Base-by-base conservation (phyloP, 1,140 invertebrate genomes). In the Lordiphosa mommai region DNA sequence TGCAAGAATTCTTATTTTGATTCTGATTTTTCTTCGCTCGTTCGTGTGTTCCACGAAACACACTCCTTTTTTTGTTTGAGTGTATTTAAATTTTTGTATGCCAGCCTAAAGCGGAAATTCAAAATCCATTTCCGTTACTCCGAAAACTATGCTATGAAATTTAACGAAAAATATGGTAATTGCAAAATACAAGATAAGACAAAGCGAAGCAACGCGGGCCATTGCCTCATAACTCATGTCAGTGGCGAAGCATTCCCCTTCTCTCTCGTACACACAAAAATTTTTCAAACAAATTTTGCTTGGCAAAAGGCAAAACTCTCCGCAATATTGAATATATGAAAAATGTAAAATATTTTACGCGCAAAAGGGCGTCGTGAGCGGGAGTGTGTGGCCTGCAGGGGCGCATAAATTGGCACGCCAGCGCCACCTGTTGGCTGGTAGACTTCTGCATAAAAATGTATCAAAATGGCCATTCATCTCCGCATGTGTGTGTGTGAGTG, bases 281-380 rank as follows among this genome's bases (percentile, higher is more conserved):
- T 50, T 37, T 50, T 37, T 17, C 33, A 52, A 49, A 33, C 27
- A 32, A 37, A 53, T 43, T 52, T 49, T 6, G 56, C 23, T 50
- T 8, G 41, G 12, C 55, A 17, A 56, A 56, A 44, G 38, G 30
- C 37, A 37, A 43, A 4, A 50, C 61, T 50, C 52, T 50, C 52
- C 44, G 68, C 72, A 84, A 72, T 82, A 84, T 84, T 84, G 77
- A 84, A 84, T 84, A 76, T 72, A 82, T 82, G 74, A 84, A 76
- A 68, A 69, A 68, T 59, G 59, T 58, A 55, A 48, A 72, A 82
- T 82, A 72, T 76, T 84, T 76, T 67, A 68, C 30, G 43, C 43
- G 48, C 55, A 65, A 34, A 47, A 20, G 14, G 44, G 30, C 48
- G 48, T 33, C 37, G 16, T 30, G 17, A 33, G 30, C 13, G 9